Evolutionary conservation across 37 sponge, comb jelly and placozoan genomes (phyloP).

Genomic region (Ephydatia muelleri): DNA sequence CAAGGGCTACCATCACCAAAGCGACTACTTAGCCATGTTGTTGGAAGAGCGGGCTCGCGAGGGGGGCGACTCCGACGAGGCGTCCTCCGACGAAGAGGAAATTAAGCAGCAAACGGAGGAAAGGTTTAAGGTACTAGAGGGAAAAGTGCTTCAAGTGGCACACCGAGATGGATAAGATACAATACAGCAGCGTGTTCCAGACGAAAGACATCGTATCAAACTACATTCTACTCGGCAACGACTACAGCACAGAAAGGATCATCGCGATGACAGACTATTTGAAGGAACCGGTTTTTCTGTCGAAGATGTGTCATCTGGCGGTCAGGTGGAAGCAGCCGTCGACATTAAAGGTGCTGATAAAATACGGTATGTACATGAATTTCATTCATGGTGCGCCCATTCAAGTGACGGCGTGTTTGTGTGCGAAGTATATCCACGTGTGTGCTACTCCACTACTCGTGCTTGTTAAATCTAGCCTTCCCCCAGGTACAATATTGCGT

Average conservation of each 20-base stretch:
- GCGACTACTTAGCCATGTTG: not conserved
- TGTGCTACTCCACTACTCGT: too few relatives aligned
- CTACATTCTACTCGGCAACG: not conserved
- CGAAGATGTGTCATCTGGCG: not conserved
- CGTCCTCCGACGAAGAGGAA: constrained; percentile 1
- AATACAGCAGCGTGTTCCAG: not conserved
- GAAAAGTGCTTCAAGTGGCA: not conserved
- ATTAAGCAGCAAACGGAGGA: not conserved
- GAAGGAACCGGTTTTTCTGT: not conserved
- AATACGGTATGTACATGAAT: not conserved
- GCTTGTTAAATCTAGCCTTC: not conserved
- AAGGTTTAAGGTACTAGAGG: not conserved
- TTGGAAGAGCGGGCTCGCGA: not conserved
- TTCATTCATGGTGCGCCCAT: too few relatives aligned
- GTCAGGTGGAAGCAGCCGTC: not conserved
- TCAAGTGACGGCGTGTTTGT: too few relatives aligned
- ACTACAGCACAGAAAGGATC: not conserved
- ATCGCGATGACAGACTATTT: not conserved
- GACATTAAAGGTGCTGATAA: not conserved
- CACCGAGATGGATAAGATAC: not conserved
- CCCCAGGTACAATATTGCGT: too few relatives aligned
- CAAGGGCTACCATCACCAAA: not conserved
- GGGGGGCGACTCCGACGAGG: not conserved
- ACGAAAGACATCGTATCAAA: not conserved
- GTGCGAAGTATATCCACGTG: too few relatives aligned